Base-by-base conservation (phyloP, 2,113 vertebrate species). In the Colistium nudipinnis region DNA sequence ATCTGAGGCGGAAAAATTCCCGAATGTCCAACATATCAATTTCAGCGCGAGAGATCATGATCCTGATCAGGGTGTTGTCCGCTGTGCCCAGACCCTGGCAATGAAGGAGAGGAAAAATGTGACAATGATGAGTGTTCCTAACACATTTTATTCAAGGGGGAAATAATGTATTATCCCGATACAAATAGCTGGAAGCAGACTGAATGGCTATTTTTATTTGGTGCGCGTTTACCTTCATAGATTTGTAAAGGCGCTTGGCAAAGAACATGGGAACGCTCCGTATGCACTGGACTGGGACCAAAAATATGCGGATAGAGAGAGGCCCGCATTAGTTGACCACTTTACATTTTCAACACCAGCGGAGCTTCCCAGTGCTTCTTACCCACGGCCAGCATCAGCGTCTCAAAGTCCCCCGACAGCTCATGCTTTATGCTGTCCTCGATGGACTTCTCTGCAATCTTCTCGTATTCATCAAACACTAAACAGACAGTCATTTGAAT, bases 311-410 rank as follows among this genome's bases (percentile, higher is more conserved):
- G n/a, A n/a, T n/a, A n/a, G 59, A 64, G 38, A 57, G 54, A 88
- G 75, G 14, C 11, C 1, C 27, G 45, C 30, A 52, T 72, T 71
- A 56, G 30, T 20, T 7, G 35, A 59, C 19, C 35, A 7, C 48
- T 55, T 62, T 10, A 38, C 61, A 36, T 31, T 22, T 35, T 4
- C 54, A 47, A 22, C 27, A 13, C 7, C 11, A 38, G 11, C 17
- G 20, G 7, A 17, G 20, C 45, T 25, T n/a, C 13, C 3, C 7
- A 14, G 16, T 17, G 4, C 75, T 38, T 75, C 95, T 31, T 91
- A 99, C 98, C 98, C 43, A 98, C 94, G 0, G 98, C 95, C 86
- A 99, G 78, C 97, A 99, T 98, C 61, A 99, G 92, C 86, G 94
- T 95, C 89, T 99, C 95, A 27, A 99, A 96, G 90, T 99, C 97